Evolutionary conservation across 92 coral and sea anemone genomes (phyloP).

Genomic region (Pocillopora grandis): DNA sequence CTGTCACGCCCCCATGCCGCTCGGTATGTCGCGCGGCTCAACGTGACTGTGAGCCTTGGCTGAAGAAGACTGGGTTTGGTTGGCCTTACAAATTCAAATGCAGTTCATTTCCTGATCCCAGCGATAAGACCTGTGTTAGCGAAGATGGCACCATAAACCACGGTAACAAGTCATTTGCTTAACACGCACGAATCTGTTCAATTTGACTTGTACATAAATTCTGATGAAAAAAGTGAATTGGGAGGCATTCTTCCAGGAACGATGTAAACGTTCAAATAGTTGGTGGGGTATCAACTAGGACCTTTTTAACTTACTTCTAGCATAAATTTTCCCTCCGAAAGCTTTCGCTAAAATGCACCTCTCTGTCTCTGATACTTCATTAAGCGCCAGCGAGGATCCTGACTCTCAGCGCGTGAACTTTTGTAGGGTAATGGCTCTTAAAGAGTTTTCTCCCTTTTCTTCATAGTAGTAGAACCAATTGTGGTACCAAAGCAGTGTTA

Average conservation of each 20-base stretch:
- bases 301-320: neutral
- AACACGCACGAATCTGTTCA: neutral
- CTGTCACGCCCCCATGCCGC: conserved; percentile 59
- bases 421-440: neutral
- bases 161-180: conserved; percentile 5
- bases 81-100: conserved; percentile 74
- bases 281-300: neutral
- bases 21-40: conserved; percentile 62
- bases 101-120: conserved; percentile 48
- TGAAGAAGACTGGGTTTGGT: conserved; percentile 49
- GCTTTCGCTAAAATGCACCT: no score
- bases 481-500: conserved; percentile 11
- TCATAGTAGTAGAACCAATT: neutral
- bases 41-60: conserved; percentile 47
- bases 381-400: neutral
- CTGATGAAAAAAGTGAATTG: neutral
- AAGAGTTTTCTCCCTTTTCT: neutral
- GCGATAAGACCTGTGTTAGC: conserved; percentile 17
- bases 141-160: conserved; percentile 4
- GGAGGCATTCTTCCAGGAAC: neutral
- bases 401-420: neutral
- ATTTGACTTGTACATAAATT: neutral
- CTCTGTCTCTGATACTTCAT: neutral
- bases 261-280: no score
- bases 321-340: neutral